These are phyloP conservation scores for Microctenopoma lineatum DNA, from an alignment of 2,797 vertebrate species.

Conservation along the genomic window DNA sequence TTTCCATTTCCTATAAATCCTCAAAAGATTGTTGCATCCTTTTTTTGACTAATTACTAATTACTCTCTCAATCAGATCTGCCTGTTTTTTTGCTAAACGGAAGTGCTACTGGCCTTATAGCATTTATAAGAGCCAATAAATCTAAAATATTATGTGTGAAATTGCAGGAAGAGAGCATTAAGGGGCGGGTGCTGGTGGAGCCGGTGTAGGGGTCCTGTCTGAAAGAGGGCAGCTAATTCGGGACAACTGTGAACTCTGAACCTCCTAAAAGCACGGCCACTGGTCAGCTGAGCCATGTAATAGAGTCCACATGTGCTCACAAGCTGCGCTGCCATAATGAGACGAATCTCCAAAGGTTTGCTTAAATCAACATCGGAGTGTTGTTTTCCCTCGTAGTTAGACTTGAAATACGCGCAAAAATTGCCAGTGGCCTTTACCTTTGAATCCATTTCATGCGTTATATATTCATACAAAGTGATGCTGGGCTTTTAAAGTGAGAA, in stretches of 20 bases:
- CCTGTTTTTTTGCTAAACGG: slow-evolving; percentile 79
- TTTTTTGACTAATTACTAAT: slow-evolving; percentile 81
- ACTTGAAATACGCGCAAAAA: slow-evolving; percentile 59
- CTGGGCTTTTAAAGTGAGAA: slow-evolving; percentile 55
- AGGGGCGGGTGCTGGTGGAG: slow-evolving; percentile 90
- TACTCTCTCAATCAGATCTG: slow-evolving; percentile 91
- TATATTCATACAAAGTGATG: slow-evolving; percentile 58
- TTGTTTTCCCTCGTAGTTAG: slow-evolving; percentile 51
- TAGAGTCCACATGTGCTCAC: slow-evolving; percentile 88
- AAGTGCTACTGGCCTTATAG: slow-evolving; percentile 94
- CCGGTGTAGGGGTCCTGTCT: slow-evolving; percentile 89
- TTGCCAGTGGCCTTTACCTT: slow-evolving; percentile 66
- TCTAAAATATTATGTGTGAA: slow-evolving; percentile 99
- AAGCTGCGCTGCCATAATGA: slow-evolving; percentile 83
- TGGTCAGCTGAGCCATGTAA: slow-evolving; percentile 89
- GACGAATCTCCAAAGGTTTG: slow-evolving; percentile 79
- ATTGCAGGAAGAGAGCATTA: slow-evolving; percentile 93
- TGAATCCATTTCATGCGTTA: slow-evolving; percentile 62
- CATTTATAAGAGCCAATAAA: slow-evolving; percentile 99
- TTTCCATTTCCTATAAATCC: slow-evolving; percentile 74
- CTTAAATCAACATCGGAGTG: slow-evolving; percentile 82
- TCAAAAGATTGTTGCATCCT: slow-evolving; percentile 63
- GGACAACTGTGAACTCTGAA: slow-evolving; percentile 99
- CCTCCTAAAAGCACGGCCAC: slow-evolving; percentile 87
- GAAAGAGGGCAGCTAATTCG: slow-evolving; percentile 92